Conservation (phyloP, 2,888 invertebrate species). For the Cyaniris semiargus region DNA sequence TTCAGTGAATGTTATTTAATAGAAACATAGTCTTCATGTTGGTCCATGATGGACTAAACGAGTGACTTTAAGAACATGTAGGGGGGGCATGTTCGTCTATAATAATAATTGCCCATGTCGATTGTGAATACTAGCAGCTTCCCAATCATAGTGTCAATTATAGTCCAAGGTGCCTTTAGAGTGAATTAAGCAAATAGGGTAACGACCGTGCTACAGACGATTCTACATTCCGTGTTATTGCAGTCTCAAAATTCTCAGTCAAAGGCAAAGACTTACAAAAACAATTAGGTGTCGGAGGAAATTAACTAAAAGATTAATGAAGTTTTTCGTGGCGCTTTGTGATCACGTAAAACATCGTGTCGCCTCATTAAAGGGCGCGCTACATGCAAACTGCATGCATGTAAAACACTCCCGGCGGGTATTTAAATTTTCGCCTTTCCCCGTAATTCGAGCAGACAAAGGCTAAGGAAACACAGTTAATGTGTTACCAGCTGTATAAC, state of each 20-base stretch:
- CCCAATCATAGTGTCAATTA: neutral
- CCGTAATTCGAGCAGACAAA: slow-evolving; percentile 77
- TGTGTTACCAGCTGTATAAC: slow-evolving; percentile 65
- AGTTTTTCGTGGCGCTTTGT: slow-evolving; percentile 43
- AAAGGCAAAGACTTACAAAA: slow-evolving; percentile 16
- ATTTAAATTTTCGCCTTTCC: slow-evolving; percentile 78
- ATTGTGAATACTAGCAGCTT: no score
- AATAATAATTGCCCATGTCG: no score
- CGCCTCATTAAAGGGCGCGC: slow-evolving; percentile 69
- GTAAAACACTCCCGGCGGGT: slow-evolving; percentile 75
- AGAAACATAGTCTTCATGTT: no score
- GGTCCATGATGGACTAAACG: no score
- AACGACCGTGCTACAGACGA: neutral
- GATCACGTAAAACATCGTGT: slow-evolving; percentile 50
- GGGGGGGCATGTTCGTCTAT: no score
- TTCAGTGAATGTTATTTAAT: no score
- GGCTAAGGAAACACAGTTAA: slow-evolving; percentile 71
- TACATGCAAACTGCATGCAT: slow-evolving; percentile 78
- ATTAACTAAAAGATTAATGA: slow-evolving; percentile 38
- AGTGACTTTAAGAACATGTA: no score
- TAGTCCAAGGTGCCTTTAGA: neutral
- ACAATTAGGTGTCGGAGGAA: slow-evolving; percentile 27
- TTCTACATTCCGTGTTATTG: neutral
- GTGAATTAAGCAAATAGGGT: neutral
- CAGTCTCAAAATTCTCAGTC: slow-evolving; percentile 8